These are phyloP conservation scores for Syngnathus scovelli DNA, from an alignment of 2,113 vertebrate genomes.

Conservation along the genomic window DNA sequence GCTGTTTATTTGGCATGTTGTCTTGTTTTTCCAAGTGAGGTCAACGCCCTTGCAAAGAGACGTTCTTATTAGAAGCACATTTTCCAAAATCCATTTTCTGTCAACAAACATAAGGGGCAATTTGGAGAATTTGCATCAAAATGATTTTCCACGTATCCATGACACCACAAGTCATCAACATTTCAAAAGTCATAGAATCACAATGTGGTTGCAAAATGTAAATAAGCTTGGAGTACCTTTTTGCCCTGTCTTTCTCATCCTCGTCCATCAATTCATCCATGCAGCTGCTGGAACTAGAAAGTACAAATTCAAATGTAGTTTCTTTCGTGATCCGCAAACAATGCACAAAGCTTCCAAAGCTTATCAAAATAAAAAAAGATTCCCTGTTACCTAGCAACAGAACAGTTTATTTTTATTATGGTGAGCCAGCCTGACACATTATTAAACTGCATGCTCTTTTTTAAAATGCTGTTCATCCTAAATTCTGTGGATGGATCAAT, in stretches of 20 bases:
- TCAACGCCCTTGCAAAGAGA: neutral
- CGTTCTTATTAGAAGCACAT: neutral
- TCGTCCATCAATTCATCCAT: constrained; percentile 88
- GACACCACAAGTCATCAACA: neutral
- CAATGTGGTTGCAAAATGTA: neutral
- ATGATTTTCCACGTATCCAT: neutral
- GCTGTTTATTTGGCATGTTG: neutral
- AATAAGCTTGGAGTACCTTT: constrained; percentile 73
- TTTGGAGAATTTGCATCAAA: neutral
- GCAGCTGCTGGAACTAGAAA: constrained; percentile 77
- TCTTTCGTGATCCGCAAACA: constrained; percentile 2
- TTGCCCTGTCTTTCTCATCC: constrained; percentile 91
- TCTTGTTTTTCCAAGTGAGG: neutral
- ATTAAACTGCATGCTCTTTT: neutral
- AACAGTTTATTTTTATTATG: neutral
- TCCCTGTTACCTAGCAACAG: constrained; percentile 1
- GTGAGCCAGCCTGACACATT: neutral
- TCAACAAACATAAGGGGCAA: neutral
- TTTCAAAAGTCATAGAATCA: neutral
- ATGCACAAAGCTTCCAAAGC: neutral
- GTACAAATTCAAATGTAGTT: constrained; percentile 10
- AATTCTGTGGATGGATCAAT: neutral
- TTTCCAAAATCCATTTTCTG: neutral
- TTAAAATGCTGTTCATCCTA: neutral
- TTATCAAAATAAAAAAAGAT: neutral